Evolutionary conservation across 2,888 invertebrate species (phyloP).

Genomic region (Apoda limacodes): DNA sequence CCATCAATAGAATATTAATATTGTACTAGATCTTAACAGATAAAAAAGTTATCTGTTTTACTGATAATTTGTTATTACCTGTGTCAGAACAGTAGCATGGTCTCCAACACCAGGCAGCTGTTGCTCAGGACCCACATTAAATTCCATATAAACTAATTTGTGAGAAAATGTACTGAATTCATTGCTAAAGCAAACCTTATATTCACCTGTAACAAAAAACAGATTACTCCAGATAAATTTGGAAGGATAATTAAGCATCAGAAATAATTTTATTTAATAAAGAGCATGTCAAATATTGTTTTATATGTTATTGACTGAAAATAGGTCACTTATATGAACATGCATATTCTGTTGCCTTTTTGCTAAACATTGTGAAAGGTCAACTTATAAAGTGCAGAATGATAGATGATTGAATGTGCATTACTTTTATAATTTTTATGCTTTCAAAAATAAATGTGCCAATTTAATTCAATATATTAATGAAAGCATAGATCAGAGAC

Average conservation of each 20-base stretch:
- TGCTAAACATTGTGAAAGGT: too few relatives aligned
- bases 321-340: not conserved
- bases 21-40: too few relatives aligned
- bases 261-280: not conserved
- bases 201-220: slow-evolving; percentile 71
- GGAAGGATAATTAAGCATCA: not conserved
- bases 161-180: slow-evolving; percentile 99
- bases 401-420: too few relatives aligned
- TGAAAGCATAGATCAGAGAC: too few relatives aligned
- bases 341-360: slow-evolving; percentile 1
- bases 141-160: slow-evolving; percentile 98
- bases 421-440: too few relatives aligned
- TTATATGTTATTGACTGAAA: not conserved
- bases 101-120: slow-evolving; percentile 87
- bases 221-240: not conserved
- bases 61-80: slow-evolving; percentile 60
- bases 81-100: slow-evolving; percentile 93
- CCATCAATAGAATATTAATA: too few relatives aligned
- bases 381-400: too few relatives aligned
- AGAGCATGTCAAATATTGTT: not conserved
- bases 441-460: too few relatives aligned
- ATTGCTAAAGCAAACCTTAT: slow-evolving; percentile 96
- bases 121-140: slow-evolving; percentile 94
- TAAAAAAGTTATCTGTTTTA: slow-evolving; percentile 1
- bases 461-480: too few relatives aligned